Conservation (phyloP, 2,113 vertebrate species). For the Pteronura brasiliensis region DNA sequence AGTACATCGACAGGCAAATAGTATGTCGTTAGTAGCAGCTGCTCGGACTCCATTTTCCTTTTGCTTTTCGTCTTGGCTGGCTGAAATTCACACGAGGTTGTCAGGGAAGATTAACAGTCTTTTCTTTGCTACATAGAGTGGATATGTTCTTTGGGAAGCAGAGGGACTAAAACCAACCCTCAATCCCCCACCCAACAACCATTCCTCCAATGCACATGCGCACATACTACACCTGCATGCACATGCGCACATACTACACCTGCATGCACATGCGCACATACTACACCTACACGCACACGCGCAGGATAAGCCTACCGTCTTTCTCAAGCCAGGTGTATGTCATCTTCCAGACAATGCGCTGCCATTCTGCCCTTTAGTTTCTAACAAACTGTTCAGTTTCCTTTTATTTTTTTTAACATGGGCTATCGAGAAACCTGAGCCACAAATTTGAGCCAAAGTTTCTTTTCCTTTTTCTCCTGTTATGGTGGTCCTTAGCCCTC, state of each 20-base stretch:
- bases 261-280: fast-evolving
- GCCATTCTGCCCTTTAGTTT: background rate
- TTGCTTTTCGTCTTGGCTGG: background rate
- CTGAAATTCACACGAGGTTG: background rate
- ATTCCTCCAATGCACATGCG: background rate
- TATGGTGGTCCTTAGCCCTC: background rate
- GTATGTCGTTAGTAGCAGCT: background rate
- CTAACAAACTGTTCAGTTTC: too few species aligned
- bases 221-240: background rate
- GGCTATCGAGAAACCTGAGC: background rate
- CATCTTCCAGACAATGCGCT: background rate
- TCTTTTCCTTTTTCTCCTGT: background rate
- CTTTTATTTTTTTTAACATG: background rate
- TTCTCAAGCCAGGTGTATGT: background rate
- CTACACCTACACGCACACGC: fast-evolving
- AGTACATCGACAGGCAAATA: background rate
- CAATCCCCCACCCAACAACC: fast-evolving
- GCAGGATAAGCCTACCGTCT: fast-evolving
- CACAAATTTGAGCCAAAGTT: background rate
- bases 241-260: background rate
- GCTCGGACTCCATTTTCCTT: fast-evolving
- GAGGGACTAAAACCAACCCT: background rate
- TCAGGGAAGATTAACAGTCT: background rate
- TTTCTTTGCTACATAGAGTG: background rate
- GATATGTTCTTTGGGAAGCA: background rate